These are phyloP conservation scores for Plecturocebus donacophilus DNA, from an alignment of 2,113 vertebrate species.

Conservation along the genomic window DNA sequence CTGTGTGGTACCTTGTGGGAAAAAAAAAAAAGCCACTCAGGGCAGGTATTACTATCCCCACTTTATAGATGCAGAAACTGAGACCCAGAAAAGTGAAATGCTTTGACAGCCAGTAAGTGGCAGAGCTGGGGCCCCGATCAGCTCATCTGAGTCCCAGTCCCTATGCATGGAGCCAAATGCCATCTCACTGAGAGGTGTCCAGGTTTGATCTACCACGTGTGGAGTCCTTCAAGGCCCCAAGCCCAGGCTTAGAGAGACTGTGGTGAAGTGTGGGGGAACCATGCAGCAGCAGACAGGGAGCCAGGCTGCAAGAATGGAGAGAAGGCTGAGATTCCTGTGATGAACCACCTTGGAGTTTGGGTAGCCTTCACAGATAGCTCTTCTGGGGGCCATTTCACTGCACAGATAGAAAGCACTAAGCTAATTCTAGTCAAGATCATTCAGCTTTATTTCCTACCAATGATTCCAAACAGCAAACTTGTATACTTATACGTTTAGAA, in stretches of 20 bases:
- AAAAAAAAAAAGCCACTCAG: not conserved
- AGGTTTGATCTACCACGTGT: rapidly evolving
- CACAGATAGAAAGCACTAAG: not conserved
- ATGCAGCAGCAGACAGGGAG: not conserved
- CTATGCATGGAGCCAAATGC: not conserved
- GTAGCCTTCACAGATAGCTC: rapidly evolving
- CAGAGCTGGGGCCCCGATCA: not conserved
- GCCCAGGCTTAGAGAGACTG: not conserved
- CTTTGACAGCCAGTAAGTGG: not conserved
- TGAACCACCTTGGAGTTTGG: rapidly evolving
- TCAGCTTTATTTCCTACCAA: constrained; percentile 33
- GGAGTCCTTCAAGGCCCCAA: not conserved
- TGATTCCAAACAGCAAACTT: not conserved
- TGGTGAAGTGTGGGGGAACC: not conserved
- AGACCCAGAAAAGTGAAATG: not conserved
- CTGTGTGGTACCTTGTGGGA: not conserved
- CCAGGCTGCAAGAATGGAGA: not conserved
- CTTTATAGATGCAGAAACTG: not conserved
- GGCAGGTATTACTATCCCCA: no score
- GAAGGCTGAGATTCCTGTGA: not conserved
- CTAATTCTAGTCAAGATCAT: not conserved
- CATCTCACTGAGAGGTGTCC: not conserved
- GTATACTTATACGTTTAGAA: not conserved
- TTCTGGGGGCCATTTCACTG: not conserved
- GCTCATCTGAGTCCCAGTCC: not conserved